Base-by-base conservation (phyloP, 2,888 invertebrate genomes). In the Cenopis cana region DNA sequence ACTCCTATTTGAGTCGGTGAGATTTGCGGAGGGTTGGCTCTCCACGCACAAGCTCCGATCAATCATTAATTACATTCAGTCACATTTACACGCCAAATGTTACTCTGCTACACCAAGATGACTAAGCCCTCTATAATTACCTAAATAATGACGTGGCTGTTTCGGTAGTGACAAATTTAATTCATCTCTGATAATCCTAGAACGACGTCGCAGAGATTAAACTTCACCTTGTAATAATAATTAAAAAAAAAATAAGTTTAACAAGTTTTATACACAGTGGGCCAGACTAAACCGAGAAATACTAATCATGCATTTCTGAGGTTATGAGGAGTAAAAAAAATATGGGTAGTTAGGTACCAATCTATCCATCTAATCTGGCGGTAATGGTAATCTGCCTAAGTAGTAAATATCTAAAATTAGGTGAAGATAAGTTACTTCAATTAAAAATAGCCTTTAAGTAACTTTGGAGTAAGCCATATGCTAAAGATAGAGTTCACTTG, bases 51-150 rank as follows among this genome's bases (percentile, higher is more conserved):
- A 84, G 84, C 82, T 86, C 85, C 89, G 90, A 92, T 93, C 90
- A 88, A 90, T 91, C 91, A 90, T 91, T 92, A 93, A 93, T 93
- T 92, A 90, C 89, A 87, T 90, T 91, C 89, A 88, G 88, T 89
- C 87, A 88, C 90, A 91, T 90, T 90, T 89, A 89, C 85, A 87
- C 87, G 85, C 90, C 93, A 93, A 90, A 93, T 93, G 93, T 90
- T 87, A 83, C 87, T 81, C 78, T 74, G 78, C 77, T 76, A 75
- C 68, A 57, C 72, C 72, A 65, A 71, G 70, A 74, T 75, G 74
- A 80, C 78, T 81, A 81, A 80, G 80, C 80, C 79, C 72, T 76
- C 75, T 76, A 72, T n/a, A n/a, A n/a, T 78, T 71, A 67, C 71
- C 71, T 67, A 71, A 71, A 71, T 71, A 61, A 67, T 71, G 67